Conservation (phyloP, 2,797 vertebrate species). For the Mus minutoides region DNA sequence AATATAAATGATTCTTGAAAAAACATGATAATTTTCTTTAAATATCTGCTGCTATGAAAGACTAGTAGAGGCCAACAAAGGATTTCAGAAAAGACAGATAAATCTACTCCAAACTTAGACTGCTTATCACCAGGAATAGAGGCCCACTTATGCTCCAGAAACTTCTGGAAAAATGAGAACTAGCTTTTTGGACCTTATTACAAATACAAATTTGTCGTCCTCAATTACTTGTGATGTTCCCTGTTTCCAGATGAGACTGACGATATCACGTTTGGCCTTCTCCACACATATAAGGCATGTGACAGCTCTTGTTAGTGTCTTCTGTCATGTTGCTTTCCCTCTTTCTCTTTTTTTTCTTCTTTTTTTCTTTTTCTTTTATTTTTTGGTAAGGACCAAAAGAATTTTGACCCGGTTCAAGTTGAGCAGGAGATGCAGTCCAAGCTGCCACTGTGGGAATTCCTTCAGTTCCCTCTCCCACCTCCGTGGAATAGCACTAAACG, state of each 20-base stretch:
- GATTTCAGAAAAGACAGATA: background rate
- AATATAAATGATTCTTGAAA: background rate
- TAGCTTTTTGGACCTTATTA: conserved; percentile 61
- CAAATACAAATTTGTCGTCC: conserved; percentile 63
- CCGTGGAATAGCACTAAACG: conserved; percentile 81
- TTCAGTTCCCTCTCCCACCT: conserved; percentile 83
- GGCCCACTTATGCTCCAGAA: conserved; percentile 15
- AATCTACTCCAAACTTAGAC: conserved; percentile 23
- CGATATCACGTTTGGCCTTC: conserved; percentile 65
- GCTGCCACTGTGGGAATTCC: conserved; percentile 86
- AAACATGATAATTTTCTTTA: background rate
- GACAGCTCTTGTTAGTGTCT: conserved; percentile 56
- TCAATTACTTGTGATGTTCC: conserved; percentile 72
- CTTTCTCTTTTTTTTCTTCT: background rate
- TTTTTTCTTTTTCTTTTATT: too few relatives aligned
- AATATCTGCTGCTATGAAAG: background rate
- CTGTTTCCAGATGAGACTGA: conserved; percentile 39
- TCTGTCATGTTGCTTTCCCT: conserved; percentile 46
- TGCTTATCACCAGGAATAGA: conserved; percentile 45
- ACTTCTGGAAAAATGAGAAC: conserved; percentile 60
- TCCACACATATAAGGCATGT: conserved; percentile 72
- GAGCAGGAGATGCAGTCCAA: conserved; percentile 91
- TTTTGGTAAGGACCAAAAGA: conserved; percentile 85
- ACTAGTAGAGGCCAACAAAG: conserved; percentile 46
- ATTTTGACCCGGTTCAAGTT: conserved; percentile 88